These are phyloP conservation scores for Thymelicus acteon DNA, from an alignment of 2,888 invertebrate species.

Conservation along the genomic window DNA sequence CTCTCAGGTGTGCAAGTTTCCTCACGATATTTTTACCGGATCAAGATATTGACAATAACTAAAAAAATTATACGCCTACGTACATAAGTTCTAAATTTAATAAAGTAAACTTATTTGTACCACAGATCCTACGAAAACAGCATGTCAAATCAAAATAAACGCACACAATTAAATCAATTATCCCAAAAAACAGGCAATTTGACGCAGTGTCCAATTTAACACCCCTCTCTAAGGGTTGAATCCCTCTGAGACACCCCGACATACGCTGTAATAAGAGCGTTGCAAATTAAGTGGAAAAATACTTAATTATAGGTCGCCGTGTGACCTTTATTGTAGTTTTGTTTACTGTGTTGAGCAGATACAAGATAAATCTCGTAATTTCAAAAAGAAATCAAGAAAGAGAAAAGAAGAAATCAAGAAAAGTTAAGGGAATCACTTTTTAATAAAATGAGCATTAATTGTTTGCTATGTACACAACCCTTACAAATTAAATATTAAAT, in stretches of 20 bases:
- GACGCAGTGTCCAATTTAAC: conserved; percentile 35
- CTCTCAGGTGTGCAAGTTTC: too few species aligned
- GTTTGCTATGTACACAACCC: too few species aligned
- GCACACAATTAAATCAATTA: conserved; percentile 44
- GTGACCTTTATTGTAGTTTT: conserved; percentile 12
- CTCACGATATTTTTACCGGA: too few species aligned
- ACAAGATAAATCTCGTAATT: background rate
- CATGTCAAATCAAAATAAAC: conserved; percentile 18
- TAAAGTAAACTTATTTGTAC: background rate
- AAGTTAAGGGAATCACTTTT: too few species aligned
- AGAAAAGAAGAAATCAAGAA: too few species aligned
- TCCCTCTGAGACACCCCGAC: conserved; percentile 39
- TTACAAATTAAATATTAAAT: too few species aligned
- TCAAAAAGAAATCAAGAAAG: too few species aligned
- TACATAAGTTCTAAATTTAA: too few species aligned
- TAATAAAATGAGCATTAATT: too few species aligned
- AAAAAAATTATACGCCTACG: too few species aligned
- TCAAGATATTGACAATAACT: too few species aligned
- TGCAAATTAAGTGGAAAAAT: conserved; percentile 55
- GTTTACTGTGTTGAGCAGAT: background rate
- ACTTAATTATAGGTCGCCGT: conserved; percentile 41
- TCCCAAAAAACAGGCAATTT: conserved; percentile 40
- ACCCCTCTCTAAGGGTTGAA: conserved; percentile 33
- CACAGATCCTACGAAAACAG: background rate
- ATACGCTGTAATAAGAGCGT: conserved; percentile 43